Percentiles rank a stretch among this genome's conserved stretches.
Evolutionary conservation across 2,888 invertebrate species (phyloP).

Genomic region (Drosophila neotestacea): DNA sequence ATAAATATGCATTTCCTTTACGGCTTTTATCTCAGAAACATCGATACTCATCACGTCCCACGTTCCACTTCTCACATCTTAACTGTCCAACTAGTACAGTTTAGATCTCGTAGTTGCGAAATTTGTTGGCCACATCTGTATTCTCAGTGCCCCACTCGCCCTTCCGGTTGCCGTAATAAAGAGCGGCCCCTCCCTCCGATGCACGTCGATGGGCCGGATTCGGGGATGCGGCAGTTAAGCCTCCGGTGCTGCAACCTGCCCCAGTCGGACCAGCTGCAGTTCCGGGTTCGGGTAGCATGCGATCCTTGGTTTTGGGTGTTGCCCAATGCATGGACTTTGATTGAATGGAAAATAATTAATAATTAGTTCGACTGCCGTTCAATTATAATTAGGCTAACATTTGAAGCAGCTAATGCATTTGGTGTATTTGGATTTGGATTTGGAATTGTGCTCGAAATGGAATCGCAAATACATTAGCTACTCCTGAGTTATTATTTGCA

Average conservation of each 20-base stretch:
- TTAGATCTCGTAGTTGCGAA: slow-evolving; percentile 97
- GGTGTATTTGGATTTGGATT: slow-evolving; percentile 7
- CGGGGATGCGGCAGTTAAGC: slow-evolving; percentile 87
- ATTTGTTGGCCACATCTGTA: slow-evolving; percentile 93
- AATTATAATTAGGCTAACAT: neutral
- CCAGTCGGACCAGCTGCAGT: slow-evolving; percentile 77
- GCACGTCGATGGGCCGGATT: slow-evolving; percentile 90
- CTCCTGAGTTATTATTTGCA: slow-evolving; percentile 38
- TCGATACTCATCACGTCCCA: slow-evolving; percentile 35
- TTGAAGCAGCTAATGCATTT: slow-evolving; percentile 44
- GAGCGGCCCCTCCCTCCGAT: slow-evolving; percentile 93
- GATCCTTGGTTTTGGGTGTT: slow-evolving; percentile 94
- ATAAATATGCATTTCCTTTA: slow-evolving; percentile 48
- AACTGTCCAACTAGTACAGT: slow-evolving; percentile 1
- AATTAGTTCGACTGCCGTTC: slow-evolving; percentile 27
- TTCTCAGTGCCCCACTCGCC: slow-evolving; percentile 90
- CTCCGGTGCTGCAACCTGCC: slow-evolving; percentile 84
- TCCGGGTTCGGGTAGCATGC: slow-evolving; percentile 90
- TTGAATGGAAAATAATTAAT: slow-evolving; percentile 33
- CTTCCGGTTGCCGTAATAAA: slow-evolving; percentile 87
- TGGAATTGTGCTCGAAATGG: slow-evolving; percentile 19
- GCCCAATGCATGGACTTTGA: slow-evolving; percentile 96
- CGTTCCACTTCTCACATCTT: neutral
- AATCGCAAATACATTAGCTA: slow-evolving; percentile 49
- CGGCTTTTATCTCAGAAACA: slow-evolving; percentile 22